Evolutionary conservation across 1,140 invertebrate genomes (phyloP), one percentile per base, ranked within the genome.

Genomic region (Parasteatoda tepidariorum): DNA sequence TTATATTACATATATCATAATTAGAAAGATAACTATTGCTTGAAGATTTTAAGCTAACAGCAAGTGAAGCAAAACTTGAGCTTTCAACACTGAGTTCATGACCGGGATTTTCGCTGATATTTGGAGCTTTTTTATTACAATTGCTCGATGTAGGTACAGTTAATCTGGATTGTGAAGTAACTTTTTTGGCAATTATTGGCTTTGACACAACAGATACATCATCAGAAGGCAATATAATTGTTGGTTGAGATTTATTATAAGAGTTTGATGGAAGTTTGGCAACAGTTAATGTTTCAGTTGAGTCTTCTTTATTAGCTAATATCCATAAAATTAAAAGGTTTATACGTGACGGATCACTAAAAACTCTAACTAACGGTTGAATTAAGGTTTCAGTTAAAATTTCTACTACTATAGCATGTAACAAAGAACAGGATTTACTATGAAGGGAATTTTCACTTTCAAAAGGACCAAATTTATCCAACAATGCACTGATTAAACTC

Each of bases 381-480:
- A 87, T 70, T 41, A 87, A 74, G 76, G 85, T 86, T 68, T 85
- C 70, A 85, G 85, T 85, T 71, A 87, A 81, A 54, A 87, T 85
- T 61, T 87, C 86, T 57, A 84, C 82, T 11, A 87, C 26, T 13
- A 86, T 66, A 41, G 84, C 71, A 73, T 85, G 59, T 26, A 83
- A 26, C 11, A 83, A 24, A 66, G 81, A 67, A 64, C 61, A 54
- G 18, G 30, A 33, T 57, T 73, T 73, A 38, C 68, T 83, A 41
- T 41, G 66, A 28, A 82, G 38, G 34, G 84, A 68, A 28, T 85
- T 73, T 38, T 83, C 68, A 82, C 78, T 86, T 61, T 86, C 86
- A 55, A 83, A 28, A 34, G 87, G 87, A 18, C 85, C 71, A 54
- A 86, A 85, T n/a, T 84, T 71, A 61, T 86, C 86, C 30, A 87